Base-by-base conservation (phyloP, 2,113 vertebrate species). In the Rhinoptilus africanus region DNA sequence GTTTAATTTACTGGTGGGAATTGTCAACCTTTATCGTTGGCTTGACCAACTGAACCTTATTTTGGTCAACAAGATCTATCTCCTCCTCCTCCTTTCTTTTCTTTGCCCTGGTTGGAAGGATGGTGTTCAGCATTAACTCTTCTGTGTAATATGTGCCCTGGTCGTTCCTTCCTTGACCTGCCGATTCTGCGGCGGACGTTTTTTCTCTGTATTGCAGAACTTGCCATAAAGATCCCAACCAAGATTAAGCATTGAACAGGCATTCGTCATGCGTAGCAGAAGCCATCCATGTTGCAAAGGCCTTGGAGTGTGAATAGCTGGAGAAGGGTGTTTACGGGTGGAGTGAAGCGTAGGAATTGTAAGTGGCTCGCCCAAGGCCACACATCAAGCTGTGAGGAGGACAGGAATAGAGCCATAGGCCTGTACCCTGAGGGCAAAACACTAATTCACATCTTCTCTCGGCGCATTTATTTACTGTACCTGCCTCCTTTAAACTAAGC, bases 211-310 rank as follows among this genome's bases (percentile, higher is more conserved):
- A 1, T 68, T 13, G 2, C 45, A 35, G 37, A 26, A 30, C 12
- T 66, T 79, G 41, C 45, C 69, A 17, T 3, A 26, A 20, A 48
- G 30, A 22, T 68, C 64, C 41, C 89, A 30, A 47, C 53, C 24
- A 28, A 79, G 56, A 21, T 32, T 1, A 68, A 71, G 41, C 5
- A 4, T 19, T 43, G 39, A 21, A 43, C 14, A 56, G 86, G 13
- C 28, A 2, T 0, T 8, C 2, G 7, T 53, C 47, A 53, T 6
- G 14, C 9, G 0, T 1, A n/a, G 63, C 22, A 57, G 88, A 37
- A 81, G 47, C 47, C 45, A 9, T 10, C 22, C 37, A 0, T 43
- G 50, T 10, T n/a, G 59, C 34, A 32, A 23, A 45, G 78, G 51
- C 81, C 47, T 50, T 54, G 90, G 45, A 14, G 37, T 56, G 45